Conservation (phyloP, 2,888 invertebrate species). For the Anoncus sp. region DNA sequence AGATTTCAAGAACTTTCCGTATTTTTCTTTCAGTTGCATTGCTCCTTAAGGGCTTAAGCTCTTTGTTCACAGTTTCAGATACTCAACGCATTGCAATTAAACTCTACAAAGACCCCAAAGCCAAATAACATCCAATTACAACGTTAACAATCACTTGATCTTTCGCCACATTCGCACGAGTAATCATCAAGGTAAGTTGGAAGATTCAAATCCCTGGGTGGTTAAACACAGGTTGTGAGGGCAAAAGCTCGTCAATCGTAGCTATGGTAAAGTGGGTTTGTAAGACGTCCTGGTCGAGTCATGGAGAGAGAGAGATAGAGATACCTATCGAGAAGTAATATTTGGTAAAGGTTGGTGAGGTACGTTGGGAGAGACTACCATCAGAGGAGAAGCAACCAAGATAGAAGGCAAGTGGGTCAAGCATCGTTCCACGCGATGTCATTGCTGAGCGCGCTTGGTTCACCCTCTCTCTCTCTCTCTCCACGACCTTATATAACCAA, state of each 20-base stretch:
- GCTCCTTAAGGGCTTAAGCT: too few relatives aligned
- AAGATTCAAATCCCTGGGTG: too few relatives aligned
- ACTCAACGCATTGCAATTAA: too few relatives aligned
- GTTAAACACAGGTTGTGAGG: neutral
- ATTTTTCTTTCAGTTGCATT: too few relatives aligned
- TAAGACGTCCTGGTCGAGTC: slow-evolving; percentile 3
- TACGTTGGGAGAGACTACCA: neutral
- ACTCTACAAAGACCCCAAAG: too few relatives aligned
- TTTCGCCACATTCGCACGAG: too few relatives aligned
- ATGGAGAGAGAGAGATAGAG: too few relatives aligned
- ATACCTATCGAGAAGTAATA: slow-evolving; percentile 2
- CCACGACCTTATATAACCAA: slow-evolving; percentile 43
- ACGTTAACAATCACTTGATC: too few relatives aligned
- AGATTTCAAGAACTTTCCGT: too few relatives aligned
- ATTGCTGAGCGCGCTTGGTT: slow-evolving; percentile 27
- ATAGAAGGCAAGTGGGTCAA: slow-evolving; percentile 56
- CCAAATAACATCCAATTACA: too few relatives aligned
- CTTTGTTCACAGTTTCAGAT: too few relatives aligned
- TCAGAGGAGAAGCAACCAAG: slow-evolving; percentile 34
- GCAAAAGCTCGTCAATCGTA: slow-evolving; percentile 14
- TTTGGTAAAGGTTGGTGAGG: slow-evolving; percentile 18
- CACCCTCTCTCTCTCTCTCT: slow-evolving; percentile 16
- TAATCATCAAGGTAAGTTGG: too few relatives aligned
- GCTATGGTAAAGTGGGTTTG: neutral
- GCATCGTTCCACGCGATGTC: slow-evolving; percentile 50